Evolutionary conservation across 2,113 vertebrate species (phyloP).

Genomic region (Tachuris rubrigastra): DNA sequence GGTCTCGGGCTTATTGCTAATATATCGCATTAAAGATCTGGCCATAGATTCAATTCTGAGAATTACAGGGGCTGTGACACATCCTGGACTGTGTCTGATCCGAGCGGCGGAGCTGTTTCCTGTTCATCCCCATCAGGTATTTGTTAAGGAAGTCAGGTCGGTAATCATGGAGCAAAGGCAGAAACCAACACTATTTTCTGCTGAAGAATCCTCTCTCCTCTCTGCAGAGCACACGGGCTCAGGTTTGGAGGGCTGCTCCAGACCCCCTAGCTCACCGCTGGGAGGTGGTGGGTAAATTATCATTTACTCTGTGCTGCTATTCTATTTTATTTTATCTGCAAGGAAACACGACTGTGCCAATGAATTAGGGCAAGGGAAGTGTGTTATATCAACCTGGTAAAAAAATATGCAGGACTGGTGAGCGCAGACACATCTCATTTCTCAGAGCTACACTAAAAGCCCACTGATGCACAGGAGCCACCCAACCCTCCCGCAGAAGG

Average conservation of each 20-base stretch:
- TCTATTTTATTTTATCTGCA: neutral
- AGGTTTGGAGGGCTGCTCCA: neutral
- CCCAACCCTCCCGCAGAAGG: neutral
- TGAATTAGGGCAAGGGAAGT: neutral
- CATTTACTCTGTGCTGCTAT: neutral
- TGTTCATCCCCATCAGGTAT: neutral
- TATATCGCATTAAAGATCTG: neutral
- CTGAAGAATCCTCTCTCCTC: neutral
- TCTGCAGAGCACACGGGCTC: neutral
- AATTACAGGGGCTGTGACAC: neutral
- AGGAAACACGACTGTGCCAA: fast-evolving
- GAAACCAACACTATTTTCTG: neutral
- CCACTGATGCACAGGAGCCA: neutral
- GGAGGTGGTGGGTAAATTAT: neutral
- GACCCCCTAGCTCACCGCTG: neutral
- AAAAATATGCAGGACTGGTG: neutral
- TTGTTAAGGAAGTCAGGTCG: neutral
- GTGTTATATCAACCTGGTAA: neutral
- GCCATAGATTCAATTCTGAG: neutral
- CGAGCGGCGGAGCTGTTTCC: neutral
- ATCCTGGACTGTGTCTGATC: neutral
- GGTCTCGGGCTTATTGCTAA: neutral
- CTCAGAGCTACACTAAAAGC: neutral
- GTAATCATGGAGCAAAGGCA: neutral
- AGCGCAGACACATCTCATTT: neutral